Base-by-base conservation (phyloP, 2,888 invertebrate species). In the Ormia ochracea region DNA sequence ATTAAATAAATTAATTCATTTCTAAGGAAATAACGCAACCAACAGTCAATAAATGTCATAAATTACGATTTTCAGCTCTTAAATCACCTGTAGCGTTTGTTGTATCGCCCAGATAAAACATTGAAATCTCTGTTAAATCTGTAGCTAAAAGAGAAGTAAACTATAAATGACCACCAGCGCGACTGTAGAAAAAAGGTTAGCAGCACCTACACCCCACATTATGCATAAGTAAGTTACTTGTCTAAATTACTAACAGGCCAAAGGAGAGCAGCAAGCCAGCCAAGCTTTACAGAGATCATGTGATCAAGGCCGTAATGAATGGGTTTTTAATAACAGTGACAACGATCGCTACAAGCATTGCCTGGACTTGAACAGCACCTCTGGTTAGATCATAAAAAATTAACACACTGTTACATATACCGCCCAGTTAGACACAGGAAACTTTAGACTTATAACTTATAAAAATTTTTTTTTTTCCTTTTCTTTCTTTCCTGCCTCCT, bases 251-350 rank as follows among this genome's bases (percentile, higher is more conserved):
- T 50, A 21, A 38, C 28, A 48, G 54, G 21, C 36, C 14, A n/a
- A 59, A 26, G 56, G 19, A 41, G 33, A 33, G 48, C 26, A 36
- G 36, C 26, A 12, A 26, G 10, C 17, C 31, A 38, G 2, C 31
- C 19, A 36, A 21, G 23, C 43, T 28, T 36, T 28, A 31, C 50
- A 68, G 59, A 38, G 61, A 75, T 68, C 75, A 61, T 72, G 56
- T 78, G 69, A 77, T 45, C 76, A 83, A 83, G 84, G 84, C 84
- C 81, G 88, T 88, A 88, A 88, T 89, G 86, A 88, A 89, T 88
- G 87, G 86, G 87, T 89, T 89, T 88, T 88, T 88, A 89, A 89
- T 88, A 88, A 85, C 86, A 85, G 85, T 85, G 88, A 87, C 88
- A 87, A 87, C 87, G 88, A 87, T 87, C 87, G 87, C 85, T 84